These are phyloP conservation scores for Fragum whitleyi DNA, from an alignment of 2,888 invertebrate species.

Conservation along the genomic window DNA sequence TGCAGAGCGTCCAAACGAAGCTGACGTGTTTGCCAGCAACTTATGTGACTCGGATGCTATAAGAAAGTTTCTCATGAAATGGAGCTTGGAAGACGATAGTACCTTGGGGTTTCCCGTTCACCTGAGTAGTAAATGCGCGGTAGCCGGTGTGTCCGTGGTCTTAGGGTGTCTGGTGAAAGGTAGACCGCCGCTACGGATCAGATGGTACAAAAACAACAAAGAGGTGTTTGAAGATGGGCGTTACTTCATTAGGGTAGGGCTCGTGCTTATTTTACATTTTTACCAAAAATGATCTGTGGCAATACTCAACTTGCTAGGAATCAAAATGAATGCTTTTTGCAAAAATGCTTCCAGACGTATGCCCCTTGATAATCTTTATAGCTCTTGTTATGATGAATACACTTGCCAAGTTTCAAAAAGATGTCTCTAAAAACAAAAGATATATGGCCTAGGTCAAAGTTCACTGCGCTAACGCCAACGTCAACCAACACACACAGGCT, in stretches of 20 bases:
- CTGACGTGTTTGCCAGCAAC: slow-evolving; percentile 39
- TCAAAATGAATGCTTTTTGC: too few relatives aligned
- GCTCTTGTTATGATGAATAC: too few relatives aligned
- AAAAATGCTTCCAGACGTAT: too few relatives aligned
- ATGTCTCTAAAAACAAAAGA: too few relatives aligned
- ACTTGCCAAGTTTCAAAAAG: too few relatives aligned
- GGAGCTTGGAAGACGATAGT: slow-evolving; percentile 55
- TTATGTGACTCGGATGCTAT: slow-evolving; percentile 47
- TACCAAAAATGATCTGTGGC: too few relatives aligned
- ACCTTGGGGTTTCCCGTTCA: slow-evolving; percentile 64
- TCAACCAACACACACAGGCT: too few relatives aligned
- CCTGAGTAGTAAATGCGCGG: slow-evolving; percentile 68
- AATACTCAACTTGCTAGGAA: too few relatives aligned
- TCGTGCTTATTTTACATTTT: background rate
- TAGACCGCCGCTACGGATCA: slow-evolving; percentile 49
- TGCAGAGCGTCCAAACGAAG: slow-evolving; percentile 31
- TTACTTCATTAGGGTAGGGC: slow-evolving; percentile 56
- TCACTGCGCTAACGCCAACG: too few relatives aligned
- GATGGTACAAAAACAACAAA: slow-evolving; percentile 67
- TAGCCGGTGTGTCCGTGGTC: slow-evolving; percentile 58
- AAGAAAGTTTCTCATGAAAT: slow-evolving; percentile 59
- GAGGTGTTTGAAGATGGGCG: slow-evolving; percentile 57
- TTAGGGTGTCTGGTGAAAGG: slow-evolving; percentile 67
- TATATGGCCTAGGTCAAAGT: too few relatives aligned
- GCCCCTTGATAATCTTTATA: too few relatives aligned